Evolutionary conservation across 2,888 invertebrate genomes (phyloP), one percentile per base, ranked within the genome.

Genomic region (Agonopterix subpropinquella): DNA sequence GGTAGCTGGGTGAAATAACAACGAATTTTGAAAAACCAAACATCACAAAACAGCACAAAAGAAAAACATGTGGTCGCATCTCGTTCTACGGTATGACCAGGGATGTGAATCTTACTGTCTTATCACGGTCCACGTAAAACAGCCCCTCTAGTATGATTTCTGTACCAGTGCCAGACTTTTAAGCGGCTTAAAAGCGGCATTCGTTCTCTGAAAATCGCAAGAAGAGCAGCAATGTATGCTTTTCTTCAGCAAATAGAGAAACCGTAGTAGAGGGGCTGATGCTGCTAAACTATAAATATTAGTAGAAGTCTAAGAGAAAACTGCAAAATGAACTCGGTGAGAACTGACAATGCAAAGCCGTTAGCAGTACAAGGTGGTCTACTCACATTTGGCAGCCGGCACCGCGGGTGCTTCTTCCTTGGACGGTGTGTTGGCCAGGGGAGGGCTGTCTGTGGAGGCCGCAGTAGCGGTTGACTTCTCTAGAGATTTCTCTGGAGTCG

Each of bases 1-100:
- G 87, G 81, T 84, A 87, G 88, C 89, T 89, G 89, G 86, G 78
- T 89, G 87, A 87, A 88, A 88, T 86, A 86, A 89, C 80, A 88
- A 87, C 84, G 86, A 74, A 74, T 80, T 80, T 86, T 87, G 87
- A 80, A 88, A 85, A 81, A 82, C 79, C 46, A 82, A 86, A 87
- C 85, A 73, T 78, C 86, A 87, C 86, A 87, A 87, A 83, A 42
- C 42, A 11, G 42, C 42, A 42, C 42, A 42, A 42, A 77, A 65
- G 73, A 74, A 72, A 28, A 77, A 74, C 66, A 70, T 60, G 63
- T 73, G 63, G 62, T 55, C 60, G 66, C 73, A 74, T 73, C 70
- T 63, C 65, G 65, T 67, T 68, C 61, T 65, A 73, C 70, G 71
- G 62, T 67, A 57, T 50, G 47, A 53, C 54, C 49, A 53, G 42